Conservation (phyloP, 2,888 invertebrate genomes). For the Chrysotoxum bicinctum region DNA sequence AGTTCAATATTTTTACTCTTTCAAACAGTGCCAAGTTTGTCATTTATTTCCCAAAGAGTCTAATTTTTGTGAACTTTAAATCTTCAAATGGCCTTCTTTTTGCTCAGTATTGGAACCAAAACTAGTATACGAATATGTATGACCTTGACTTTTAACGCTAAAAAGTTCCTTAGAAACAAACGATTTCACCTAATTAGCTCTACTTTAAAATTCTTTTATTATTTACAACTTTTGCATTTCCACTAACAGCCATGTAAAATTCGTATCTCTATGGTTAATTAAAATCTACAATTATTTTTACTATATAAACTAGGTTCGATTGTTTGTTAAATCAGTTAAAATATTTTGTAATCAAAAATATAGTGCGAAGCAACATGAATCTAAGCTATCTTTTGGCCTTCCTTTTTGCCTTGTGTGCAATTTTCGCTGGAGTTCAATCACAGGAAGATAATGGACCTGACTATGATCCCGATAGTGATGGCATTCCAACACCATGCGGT, state of each 20-base stretch:
- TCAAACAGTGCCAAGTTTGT: too few species aligned
- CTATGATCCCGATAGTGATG: neutral
- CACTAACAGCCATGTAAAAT: neutral
- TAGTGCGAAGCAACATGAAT: neutral
- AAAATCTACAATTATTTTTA: neutral
- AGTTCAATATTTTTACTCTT: too few species aligned
- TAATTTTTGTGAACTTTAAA: too few species aligned
- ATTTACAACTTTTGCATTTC: neutral
- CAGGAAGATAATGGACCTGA: neutral
- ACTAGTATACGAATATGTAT: too few species aligned
- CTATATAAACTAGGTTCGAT: neutral
- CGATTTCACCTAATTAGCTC: neutral
- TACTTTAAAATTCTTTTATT: neutral
- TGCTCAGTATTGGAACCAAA: too few species aligned
- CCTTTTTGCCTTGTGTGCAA: neutral
- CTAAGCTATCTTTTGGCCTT: neutral
- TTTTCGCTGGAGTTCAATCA: neutral
- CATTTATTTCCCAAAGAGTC: too few species aligned
- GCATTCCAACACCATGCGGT: slow-evolving; percentile 7
- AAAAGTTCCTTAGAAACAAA: too few species aligned
- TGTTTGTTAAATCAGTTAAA: neutral
- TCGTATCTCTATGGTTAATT: neutral
- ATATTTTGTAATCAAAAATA: neutral
- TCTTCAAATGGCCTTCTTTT: too few species aligned
- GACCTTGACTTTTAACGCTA: too few species aligned